These are phyloP conservation scores for Myoxocephalus aenaeus DNA, from an alignment of 2,797 vertebrate genomes.

Conservation along the genomic window DNA sequence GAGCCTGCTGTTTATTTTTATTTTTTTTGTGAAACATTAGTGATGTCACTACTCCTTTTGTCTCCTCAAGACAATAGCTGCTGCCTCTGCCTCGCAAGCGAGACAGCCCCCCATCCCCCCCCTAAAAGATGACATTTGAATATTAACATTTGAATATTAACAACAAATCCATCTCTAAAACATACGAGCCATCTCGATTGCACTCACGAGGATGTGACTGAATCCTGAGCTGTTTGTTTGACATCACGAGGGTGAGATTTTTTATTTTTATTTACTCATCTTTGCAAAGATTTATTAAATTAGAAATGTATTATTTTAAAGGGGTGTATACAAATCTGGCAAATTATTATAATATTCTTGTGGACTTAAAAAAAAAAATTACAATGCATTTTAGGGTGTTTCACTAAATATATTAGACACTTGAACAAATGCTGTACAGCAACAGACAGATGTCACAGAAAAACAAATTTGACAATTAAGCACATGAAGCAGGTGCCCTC, in stretches of 20 bases:
- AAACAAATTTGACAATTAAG: slow-evolving; percentile 15
- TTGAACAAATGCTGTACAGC: slow-evolving; percentile 19
- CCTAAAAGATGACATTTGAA: slow-evolving; percentile 65
- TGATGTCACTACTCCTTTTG: slow-evolving; percentile 82
- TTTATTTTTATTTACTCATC: slow-evolving; percentile 49
- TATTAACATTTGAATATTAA: slow-evolving; percentile 74
- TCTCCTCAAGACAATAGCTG: slow-evolving; percentile 81
- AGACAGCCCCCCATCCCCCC: slow-evolving; percentile 38
- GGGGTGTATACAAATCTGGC: slow-evolving; percentile 57
- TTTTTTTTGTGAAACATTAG: slow-evolving; percentile 74
- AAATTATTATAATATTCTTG: slow-evolving; percentile 55
- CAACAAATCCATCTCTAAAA: slow-evolving; percentile 64
- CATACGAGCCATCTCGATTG: slow-evolving; percentile 60
- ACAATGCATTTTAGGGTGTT: slow-evolving; percentile 42
- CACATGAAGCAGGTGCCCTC: slow-evolving; percentile 22
- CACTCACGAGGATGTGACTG: background rate
- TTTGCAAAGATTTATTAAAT: slow-evolving; percentile 67
- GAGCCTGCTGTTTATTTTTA: slow-evolving; percentile 76
- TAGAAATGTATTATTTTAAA: slow-evolving; percentile 57
- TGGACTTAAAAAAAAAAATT: no score
- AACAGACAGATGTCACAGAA: slow-evolving; percentile 43
- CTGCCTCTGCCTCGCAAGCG: slow-evolving; percentile 55
- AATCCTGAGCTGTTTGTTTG: slow-evolving; percentile 28
- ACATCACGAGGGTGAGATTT: slow-evolving; percentile 31
- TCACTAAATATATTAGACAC: slow-evolving; percentile 40